phyloP scores from a whole-genome alignment of 2,888 invertebrate genomes.

The Clostera curtula region DNA sequence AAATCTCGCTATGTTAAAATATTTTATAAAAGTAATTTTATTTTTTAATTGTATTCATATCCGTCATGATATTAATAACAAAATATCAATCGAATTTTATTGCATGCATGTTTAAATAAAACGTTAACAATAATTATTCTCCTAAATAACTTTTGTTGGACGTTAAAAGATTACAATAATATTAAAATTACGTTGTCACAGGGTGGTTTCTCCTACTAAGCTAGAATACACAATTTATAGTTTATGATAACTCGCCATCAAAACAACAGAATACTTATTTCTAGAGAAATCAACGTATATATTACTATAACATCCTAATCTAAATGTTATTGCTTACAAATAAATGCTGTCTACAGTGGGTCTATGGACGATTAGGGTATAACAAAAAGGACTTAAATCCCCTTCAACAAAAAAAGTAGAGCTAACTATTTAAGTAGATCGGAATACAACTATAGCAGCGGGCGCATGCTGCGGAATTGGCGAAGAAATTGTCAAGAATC shows the following conservation, averaged over 20 bases:
- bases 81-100: constrained; percentile 69
- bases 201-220: constrained; percentile 18
- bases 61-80: constrained; percentile 47
- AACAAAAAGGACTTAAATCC: constrained; percentile 10
- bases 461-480: too few species aligned
- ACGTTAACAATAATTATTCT: constrained; percentile 48
- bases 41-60: constrained; percentile 33
- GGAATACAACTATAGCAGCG: too few species aligned
- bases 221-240: constrained; percentile 24
- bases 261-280: constrained; percentile 61
- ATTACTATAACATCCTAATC: constrained; percentile 69
- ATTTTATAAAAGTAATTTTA: constrained; percentile 1
- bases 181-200: constrained; percentile 23
- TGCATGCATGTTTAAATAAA: constrained; percentile 63
- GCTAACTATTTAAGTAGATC: neutral
- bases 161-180: constrained; percentile 33
- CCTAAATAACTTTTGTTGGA: constrained; percentile 58
- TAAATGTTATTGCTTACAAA: constrained; percentile 67
- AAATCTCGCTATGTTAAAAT: constrained; percentile 36
- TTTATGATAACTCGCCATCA: constrained; percentile 42
- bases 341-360: constrained; percentile 66
- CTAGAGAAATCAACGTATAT: constrained; percentile 73
- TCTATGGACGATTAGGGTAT: constrained; percentile 27
- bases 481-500: too few species aligned
- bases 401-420: constrained; percentile 6